These are phyloP conservation scores for Sander lucioperca DNA, from an alignment of 2,113 vertebrate species.

Conservation along the genomic window DNA sequence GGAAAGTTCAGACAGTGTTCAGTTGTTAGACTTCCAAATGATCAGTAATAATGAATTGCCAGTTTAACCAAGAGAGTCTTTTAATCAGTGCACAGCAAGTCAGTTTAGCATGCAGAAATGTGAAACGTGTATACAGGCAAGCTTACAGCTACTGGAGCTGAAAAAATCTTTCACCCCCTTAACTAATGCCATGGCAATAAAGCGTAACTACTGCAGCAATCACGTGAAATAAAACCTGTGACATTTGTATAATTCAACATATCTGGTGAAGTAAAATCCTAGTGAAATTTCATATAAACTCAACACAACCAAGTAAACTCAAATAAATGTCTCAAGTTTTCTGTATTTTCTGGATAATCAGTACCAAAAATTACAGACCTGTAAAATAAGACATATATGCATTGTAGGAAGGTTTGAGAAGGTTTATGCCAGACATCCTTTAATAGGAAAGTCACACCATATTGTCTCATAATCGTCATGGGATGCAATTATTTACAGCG, in stretches of 20 bases:
- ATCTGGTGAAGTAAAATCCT: not conserved
- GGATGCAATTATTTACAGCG: conserved; percentile 58
- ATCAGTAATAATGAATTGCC: conserved; percentile 8
- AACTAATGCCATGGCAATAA: no score
- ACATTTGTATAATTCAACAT: no score
- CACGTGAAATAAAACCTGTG: no score
- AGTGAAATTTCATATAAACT: not conserved
- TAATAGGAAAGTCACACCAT: conserved; percentile 8
- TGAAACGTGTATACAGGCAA: not conserved
- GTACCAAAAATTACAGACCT: not conserved
- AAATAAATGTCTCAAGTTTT: not conserved
- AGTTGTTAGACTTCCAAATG: not conserved
- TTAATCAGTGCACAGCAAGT: not conserved
- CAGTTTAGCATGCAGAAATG: not conserved
- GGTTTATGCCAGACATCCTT: conserved; percentile 21
- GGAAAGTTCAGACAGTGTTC: not conserved
- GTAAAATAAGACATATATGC: not conserved
- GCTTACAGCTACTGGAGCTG: not conserved
- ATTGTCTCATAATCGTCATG: conserved; percentile 22
- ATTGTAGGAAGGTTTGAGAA: not conserved
- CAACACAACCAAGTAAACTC: not conserved
- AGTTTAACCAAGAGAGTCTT: not conserved
- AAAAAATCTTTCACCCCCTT: no score
- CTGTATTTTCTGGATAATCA: not conserved
- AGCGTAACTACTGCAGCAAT: no score